Percentiles rank a stretch among this genome's conserved stretches.
phyloP scores from a whole-genome alignment of 2,888 invertebrate genomes.

The Eremobia ochroleuca region DNA sequence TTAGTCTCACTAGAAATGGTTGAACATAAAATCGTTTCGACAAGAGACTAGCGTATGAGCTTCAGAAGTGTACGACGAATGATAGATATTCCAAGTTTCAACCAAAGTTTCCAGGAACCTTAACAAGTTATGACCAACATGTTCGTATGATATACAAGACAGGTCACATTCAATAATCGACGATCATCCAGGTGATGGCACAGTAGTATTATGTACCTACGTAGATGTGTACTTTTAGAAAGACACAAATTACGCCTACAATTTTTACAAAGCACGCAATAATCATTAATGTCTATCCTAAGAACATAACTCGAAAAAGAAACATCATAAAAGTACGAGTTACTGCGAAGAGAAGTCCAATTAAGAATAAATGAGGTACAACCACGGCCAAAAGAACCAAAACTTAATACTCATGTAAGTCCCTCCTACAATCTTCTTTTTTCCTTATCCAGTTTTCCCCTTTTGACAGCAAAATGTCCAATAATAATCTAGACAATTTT shows the following conservation, averaged over 20 bases:
- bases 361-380: conserved; percentile 43
- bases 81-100: neutral
- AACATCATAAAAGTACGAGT: conserved; percentile 6
- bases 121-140: neutral
- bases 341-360: conserved; percentile 38
- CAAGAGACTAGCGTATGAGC: neutral
- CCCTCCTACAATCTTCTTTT: neutral
- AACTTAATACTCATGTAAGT: conserved; percentile 4
- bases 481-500: neutral
- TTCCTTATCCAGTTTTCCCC: neutral
- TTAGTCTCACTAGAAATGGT: neutral
- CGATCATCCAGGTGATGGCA: neutral
- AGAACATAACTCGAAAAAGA: conserved; percentile 17
- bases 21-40: neutral
- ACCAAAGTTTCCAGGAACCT: neutral
- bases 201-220: neutral
- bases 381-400: conserved; percentile 20
- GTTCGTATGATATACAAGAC: neutral
- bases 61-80: neutral
- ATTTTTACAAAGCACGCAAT: neutral
- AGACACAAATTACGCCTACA: neutral
- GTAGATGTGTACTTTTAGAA: neutral
- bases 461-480: conserved; percentile 1
- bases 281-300: conserved; percentile 2
- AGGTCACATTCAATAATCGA: neutral